These are phyloP conservation scores for Colinus virginianus DNA, from an alignment of 2,113 vertebrate genomes.

Conservation along the genomic window DNA sequence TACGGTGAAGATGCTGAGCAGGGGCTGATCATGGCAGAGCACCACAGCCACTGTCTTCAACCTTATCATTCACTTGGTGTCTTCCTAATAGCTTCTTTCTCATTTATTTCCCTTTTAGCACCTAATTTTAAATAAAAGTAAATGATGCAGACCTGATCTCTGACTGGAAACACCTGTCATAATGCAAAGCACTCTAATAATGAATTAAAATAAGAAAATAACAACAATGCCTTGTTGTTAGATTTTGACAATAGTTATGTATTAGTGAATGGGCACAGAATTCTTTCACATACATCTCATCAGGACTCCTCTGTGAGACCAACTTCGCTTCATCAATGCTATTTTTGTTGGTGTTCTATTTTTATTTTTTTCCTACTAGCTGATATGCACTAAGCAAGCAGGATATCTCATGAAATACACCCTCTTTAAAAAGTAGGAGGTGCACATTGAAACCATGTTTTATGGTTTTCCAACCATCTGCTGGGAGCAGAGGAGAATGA, in stretches of 20 bases:
- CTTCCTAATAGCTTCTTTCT: not conserved
- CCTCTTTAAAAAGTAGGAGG: not conserved
- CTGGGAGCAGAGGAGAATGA: not conserved
- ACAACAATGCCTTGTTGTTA: not conserved
- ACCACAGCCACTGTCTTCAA: not conserved
- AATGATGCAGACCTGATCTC: not conserved
- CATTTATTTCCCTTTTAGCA: not conserved
- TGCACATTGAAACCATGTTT: not conserved
- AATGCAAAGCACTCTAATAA: not conserved
- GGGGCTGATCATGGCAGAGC: not conserved
- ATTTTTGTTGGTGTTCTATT: not conserved
- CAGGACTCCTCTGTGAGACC: not conserved
- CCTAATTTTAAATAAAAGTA: not conserved
- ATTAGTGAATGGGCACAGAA: not conserved
- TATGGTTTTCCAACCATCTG: not conserved
- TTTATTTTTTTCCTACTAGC: not conserved
- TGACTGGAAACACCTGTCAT: not conserved
- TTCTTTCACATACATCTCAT: not conserved
- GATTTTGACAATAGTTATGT: not conserved
- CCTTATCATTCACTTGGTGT: fast-evolving
- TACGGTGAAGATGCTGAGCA: not conserved
- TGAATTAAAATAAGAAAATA: conserved; percentile 5
- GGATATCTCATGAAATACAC: not conserved
- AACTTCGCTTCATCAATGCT: not conserved
- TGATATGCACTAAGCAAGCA: not conserved